Percentiles rank a stretch among this genome's conserved stretches.
phyloP scores from a whole-genome alignment of 2,113 vertebrate species.

The Ranitomeya variabilis region DNA sequence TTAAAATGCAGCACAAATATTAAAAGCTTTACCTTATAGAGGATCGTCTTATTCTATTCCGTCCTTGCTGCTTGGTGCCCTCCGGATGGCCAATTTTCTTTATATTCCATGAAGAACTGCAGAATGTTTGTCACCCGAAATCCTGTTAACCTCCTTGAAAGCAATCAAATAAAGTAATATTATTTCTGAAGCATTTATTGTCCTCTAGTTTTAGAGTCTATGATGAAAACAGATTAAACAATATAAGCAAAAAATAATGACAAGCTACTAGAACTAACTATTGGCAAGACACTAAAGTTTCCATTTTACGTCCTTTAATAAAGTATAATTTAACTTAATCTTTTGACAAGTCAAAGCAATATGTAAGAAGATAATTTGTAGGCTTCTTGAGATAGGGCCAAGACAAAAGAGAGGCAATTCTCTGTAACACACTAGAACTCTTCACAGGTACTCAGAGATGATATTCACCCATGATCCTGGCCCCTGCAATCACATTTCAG shows the following conservation, averaged over 20 bases:
- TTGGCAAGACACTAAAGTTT: not conserved
- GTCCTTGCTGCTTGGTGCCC: not conserved
- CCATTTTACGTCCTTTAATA: not conserved
- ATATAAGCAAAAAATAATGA: not conserved
- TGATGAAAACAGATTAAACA: not conserved
- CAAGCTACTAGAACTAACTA: not conserved
- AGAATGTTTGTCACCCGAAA: constrained; percentile 29
- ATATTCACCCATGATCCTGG: not conserved
- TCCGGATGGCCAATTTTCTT: constrained; percentile 7
- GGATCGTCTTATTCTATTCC: not conserved
- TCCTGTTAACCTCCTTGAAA: constrained; percentile 45
- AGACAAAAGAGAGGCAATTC: not conserved
- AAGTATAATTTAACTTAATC: not conserved
- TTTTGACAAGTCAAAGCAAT: not conserved
- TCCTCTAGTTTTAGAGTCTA: not conserved
- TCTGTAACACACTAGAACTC: not conserved
- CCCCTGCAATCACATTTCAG: not conserved
- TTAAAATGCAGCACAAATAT: not conserved
- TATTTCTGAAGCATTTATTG: constrained; percentile 4
- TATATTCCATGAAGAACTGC: constrained; percentile 32
- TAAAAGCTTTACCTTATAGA: constrained; percentile 32
- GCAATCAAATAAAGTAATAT: constrained; percentile 39
- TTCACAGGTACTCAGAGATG: not conserved
- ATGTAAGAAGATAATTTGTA: not conserved
- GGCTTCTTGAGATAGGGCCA: not conserved